Conservation (phyloP, 2,113 vertebrate species). For the Bos indicus region DNA sequence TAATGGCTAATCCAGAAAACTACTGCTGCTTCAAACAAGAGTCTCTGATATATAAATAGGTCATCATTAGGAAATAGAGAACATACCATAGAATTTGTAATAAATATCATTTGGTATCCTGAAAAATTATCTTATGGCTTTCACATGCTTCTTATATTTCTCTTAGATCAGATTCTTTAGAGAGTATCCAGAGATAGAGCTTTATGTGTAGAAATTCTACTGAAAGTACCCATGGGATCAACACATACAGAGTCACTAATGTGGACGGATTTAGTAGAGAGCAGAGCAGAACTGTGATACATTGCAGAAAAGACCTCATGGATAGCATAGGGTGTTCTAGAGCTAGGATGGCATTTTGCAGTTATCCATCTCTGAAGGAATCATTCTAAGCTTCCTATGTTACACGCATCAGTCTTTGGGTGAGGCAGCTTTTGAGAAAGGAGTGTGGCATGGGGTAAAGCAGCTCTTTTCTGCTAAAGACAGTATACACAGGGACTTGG, state of each 20-base stretch:
- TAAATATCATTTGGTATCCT: background rate
- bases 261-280: background rate
- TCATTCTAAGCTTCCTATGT: background rate
- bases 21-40: slow-evolving; percentile 11
- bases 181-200: background rate
- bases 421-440: background rate
- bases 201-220: background rate
- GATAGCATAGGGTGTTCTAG: too few species aligned
- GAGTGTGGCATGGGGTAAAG: background rate
- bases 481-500: background rate
- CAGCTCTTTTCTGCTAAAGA: background rate
- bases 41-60: background rate
- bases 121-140: background rate
- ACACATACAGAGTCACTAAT: background rate
- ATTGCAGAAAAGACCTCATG: background rate
- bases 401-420: background rate
- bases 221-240: background rate
- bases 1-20: slow-evolving; percentile 40
- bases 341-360: background rate
- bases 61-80: background rate
- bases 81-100: background rate
- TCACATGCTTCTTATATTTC: background rate
- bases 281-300: background rate
- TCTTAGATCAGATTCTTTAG: background rate
- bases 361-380: background rate